Evolutionary conservation across 2,797 vertebrate species (phyloP), one percentile per base, ranked within the genome.

Genomic region (Mus minutoides): DNA sequence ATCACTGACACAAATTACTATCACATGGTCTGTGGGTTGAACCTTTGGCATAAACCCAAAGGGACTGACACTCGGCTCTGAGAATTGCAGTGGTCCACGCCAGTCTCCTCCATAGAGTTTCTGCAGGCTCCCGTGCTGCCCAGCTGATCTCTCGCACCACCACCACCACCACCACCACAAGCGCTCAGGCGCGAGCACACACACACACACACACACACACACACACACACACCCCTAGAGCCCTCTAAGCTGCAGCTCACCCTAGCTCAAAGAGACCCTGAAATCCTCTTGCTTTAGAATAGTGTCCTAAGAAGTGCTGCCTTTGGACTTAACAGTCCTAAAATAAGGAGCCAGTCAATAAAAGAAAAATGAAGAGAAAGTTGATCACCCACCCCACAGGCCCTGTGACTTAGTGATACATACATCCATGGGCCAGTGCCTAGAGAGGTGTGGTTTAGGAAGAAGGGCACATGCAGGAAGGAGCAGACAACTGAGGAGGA

Each of bases 401-500:
- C 78, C 71, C 64, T 6, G 46, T 34, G 69, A n/a, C 40, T 54
- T 34, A 78, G 79, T 13, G 14, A 19, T 4, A 8, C 14, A 19
- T 4, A 8, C 14, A 2, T 34, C 24, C 10, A 11, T 21, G 31
- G 34, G 13, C 7, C 56, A n/a, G 52, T 16, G 19, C 24, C 46
- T 13, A 2, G 46, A 14, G 52, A 29, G 1, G 2, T 46, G 11
- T 11, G 26, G 5, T 14, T 16, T 58, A 82, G 19, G 37, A 10
- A 43, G 29, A 67, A 2, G 43, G 5, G 29, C 3, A 0, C 21
- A 0, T n/a, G 88, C 52, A 0, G 11, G 77, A 26, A 11, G 6
- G 0, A 46, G 11, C 5, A 49, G 75, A 60, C n/a, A 43, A 21
- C 26, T 11, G n/a, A 52, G 11, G n/a, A 62, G 46, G 34, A 54